Percentiles rank a stretch among this genome's conserved stretches.
These are phyloP conservation scores for Heteromormyrus szaboi DNA, from an alignment of 2,797 vertebrate genomes.

Conservation along the genomic window DNA sequence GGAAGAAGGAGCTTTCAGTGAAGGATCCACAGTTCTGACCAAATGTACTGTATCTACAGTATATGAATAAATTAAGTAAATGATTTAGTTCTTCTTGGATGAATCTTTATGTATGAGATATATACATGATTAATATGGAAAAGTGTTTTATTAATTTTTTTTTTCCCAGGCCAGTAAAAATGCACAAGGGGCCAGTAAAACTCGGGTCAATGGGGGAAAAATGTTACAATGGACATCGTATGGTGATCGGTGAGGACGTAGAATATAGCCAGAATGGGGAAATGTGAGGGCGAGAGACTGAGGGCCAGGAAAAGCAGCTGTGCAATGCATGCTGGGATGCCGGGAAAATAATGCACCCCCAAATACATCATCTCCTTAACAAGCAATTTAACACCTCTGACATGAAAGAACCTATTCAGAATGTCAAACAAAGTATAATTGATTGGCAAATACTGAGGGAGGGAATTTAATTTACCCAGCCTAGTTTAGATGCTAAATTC, in stretches of 20 bases:
- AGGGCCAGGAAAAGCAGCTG: not conserved
- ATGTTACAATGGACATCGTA: not conserved
- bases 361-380: not conserved
- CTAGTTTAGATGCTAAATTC: not conserved
- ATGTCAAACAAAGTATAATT: not conserved
- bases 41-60: not conserved
- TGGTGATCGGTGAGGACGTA: not conserved
- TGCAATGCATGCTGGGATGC: constrained; percentile 20
- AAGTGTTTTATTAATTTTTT: not conserved
- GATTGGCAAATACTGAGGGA: not conserved
- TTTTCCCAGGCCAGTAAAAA: not conserved
- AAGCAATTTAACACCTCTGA: not conserved
- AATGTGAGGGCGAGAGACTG: not conserved
- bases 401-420: not conserved
- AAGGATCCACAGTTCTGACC: not conserved
- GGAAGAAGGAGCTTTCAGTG: not conserved
- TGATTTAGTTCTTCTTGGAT: not conserved
- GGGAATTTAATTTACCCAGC: not conserved
- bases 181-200: not conserved
- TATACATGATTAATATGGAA: not conserved
- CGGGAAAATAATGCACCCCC: not conserved
- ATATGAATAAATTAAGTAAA: not conserved
- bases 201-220: not conserved
- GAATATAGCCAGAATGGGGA: not conserved
- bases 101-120: not conserved